Conservation (phyloP, 2,113 vertebrate genomes). For the Lanius ludovicianus region DNA sequence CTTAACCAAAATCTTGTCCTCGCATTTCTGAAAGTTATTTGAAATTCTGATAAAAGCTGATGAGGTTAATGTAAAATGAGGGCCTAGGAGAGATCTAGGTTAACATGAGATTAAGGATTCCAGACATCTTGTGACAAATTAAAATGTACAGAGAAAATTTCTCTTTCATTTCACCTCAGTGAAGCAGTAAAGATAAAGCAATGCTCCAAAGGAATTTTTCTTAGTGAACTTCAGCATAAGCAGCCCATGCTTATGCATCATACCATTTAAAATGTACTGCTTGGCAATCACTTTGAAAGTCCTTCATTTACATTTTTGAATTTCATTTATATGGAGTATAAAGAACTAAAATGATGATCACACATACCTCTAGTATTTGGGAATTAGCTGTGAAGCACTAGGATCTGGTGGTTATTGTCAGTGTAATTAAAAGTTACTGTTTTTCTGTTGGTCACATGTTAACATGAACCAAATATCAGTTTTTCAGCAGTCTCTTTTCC, state of each 20-base stretch:
- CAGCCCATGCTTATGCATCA: background rate
- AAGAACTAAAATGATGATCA: background rate
- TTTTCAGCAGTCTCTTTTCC: background rate
- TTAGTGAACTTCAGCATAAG: background rate
- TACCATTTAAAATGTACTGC: background rate
- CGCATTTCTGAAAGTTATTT: slow-evolving; percentile 7
- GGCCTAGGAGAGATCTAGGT: background rate
- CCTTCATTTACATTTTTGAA: background rate
- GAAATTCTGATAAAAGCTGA: background rate
- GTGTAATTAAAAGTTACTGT: background rate
- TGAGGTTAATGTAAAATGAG: slow-evolving; percentile 1
- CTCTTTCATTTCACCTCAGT: background rate
- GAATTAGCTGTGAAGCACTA: background rate
- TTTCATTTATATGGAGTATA: background rate
- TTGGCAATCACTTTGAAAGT: background rate
- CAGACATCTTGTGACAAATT: background rate
- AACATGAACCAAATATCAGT: background rate
- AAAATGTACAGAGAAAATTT: background rate
- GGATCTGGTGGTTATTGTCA: background rate
- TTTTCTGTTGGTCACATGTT: background rate
- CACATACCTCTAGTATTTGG: background rate
- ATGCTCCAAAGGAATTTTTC: background rate
- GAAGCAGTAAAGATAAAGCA: background rate
- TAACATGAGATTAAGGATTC: background rate
- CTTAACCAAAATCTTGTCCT: background rate